Evolutionary conservation across 2,888 invertebrate species (phyloP), one percentile per base, ranked within the genome.

Genomic region (Dryocosmus kuriphilus): DNA sequence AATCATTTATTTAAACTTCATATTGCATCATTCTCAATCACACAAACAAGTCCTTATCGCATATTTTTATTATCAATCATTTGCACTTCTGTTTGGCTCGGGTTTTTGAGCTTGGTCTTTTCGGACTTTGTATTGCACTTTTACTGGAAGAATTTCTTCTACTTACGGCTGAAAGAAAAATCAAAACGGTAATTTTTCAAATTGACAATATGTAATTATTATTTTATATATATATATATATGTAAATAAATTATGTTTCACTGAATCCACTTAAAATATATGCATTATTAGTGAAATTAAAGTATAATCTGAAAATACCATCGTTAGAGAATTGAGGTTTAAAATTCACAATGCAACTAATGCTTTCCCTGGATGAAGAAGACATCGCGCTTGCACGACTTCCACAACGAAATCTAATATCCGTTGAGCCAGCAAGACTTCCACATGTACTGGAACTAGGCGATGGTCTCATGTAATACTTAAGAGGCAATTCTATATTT

Each of bases 401-500:
- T 57, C 57, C 57, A 57, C 57, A 57, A 14, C 57, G 22, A n/a
- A 57, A 57, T 57, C 24, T 57, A 14, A 57, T 57, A 57, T 57
- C 57, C 14, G 11, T 24, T 57, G 57, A 57, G 11, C 57, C 14
- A 24, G 57, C 57, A 57, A 57, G 71, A 73, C 86, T 88, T 6
- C 77, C 84, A 65, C 85, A 86, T 77, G 86, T 82, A 73, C 88
- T 89, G 0, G 85, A 82, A 11, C 62, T 24, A 35, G 83, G 79
- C 8, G 87, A 87, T 24, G 85, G 86, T 62, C 79, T 84, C 14
- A 84, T 78, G 74, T 88, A 79, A 63, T 86, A 87, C 24, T 79
- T 82, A 57, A 84, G 75, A 2, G 92, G 92, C 60, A 92, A 74
- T 7, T 82, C 81, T 60, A 92, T 90, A 41, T 88, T 89, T 61